These are phyloP conservation scores for Polyommatus iphigenia DNA, from an alignment of 2,888 invertebrate species.

Conservation along the genomic window DNA sequence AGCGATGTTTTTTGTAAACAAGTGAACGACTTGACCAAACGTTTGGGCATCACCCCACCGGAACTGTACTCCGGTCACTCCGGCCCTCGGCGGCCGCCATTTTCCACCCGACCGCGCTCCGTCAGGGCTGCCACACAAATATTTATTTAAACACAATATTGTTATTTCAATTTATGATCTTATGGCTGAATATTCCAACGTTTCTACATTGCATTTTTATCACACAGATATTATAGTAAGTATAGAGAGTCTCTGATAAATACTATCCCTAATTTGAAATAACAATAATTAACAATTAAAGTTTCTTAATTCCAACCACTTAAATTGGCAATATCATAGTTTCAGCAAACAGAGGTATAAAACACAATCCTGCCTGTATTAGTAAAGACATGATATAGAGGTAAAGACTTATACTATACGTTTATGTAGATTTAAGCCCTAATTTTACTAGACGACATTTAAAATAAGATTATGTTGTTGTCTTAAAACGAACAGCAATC, in stretches of 20 bases:
- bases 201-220: too few species aligned
- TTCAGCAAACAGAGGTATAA: too few species aligned
- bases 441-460: not conserved
- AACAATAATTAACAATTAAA: not conserved
- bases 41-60: constrained; percentile 53
- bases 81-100: constrained; percentile 70
- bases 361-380: too few species aligned
- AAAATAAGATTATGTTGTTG: not conserved
- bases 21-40: constrained; percentile 48
- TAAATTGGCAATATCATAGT: too few species aligned
- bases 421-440: not conserved
- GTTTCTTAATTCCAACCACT: not conserved
- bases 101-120: constrained; percentile 67
- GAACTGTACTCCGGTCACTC: constrained; percentile 64
- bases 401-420: too few species aligned
- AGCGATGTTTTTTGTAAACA: not conserved
- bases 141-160: not conserved
- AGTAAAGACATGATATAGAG: too few species aligned
- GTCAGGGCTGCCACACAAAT: not conserved
- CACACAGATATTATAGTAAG: too few species aligned
- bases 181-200: not conserved
- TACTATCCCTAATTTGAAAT: not conserved
- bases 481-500: not conserved
- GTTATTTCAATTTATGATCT: not conserved
- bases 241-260: not conserved